Evolutionary conservation across 1,140 invertebrate genomes (phyloP).

Genomic region (Delia radicum): DNA sequence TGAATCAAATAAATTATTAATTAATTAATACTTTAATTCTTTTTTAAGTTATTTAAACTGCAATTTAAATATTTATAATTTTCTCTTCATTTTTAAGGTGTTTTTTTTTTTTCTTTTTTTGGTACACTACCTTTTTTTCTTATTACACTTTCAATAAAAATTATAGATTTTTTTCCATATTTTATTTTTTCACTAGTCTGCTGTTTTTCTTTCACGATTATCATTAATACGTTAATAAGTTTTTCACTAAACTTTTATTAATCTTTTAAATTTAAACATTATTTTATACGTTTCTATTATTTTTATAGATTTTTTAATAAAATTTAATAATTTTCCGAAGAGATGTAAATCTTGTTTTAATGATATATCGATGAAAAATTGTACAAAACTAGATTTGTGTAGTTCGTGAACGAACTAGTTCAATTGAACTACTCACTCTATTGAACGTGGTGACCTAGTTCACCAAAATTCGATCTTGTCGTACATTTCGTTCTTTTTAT

Average conservation of each 20-base stretch:
- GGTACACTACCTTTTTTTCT: not conserved
- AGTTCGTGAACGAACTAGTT: too few species aligned
- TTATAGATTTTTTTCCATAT: constrained; percentile 19
- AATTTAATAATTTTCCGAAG: not conserved
- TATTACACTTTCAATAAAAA: not conserved
- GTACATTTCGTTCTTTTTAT: too few species aligned
- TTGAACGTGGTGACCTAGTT: too few species aligned
- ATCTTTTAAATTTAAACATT: not conserved
- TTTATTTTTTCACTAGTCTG: not conserved
- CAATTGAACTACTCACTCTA: too few species aligned
- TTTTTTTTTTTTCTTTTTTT: not conserved
- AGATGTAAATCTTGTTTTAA: not conserved
- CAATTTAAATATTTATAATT: not conserved
- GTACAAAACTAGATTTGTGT: too few species aligned
- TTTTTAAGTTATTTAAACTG: not conserved
- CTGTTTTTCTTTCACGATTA: not conserved
- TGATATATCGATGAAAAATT: constrained; percentile 6
- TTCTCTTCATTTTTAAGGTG: not conserved
- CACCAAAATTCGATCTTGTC: too few species aligned
- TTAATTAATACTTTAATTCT: not conserved
- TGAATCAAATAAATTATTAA: constrained; percentile 1
- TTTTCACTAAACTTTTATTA: not conserved
- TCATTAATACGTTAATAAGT: too few species aligned
- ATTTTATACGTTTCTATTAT: not conserved
- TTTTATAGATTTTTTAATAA: not conserved